These are phyloP conservation scores for Rhagonycha fulva DNA, from an alignment of 2,888 invertebrate species.

Conservation along the genomic window DNA sequence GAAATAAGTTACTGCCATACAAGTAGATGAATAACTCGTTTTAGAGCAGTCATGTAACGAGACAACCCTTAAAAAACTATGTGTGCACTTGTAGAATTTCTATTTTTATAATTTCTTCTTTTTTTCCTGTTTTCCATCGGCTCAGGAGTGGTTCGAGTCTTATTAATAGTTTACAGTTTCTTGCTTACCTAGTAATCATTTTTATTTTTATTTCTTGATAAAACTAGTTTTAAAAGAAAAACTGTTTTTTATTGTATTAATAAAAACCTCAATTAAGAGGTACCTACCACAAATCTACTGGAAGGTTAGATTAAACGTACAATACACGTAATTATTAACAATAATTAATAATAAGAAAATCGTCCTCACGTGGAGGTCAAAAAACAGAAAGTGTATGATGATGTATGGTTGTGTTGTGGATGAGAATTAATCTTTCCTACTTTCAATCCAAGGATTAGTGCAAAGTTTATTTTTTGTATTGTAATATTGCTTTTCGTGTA, in stretches of 20 bases:
- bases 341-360: background rate
- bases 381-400: conserved; percentile 1
- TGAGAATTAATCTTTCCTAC: background rate
- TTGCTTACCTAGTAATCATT: background rate
- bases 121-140: background rate
- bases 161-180: background rate
- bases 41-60: background rate
- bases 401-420: background rate
- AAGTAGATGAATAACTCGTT: background rate
- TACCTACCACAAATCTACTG: background rate
- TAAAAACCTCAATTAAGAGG: background rate
- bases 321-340: background rate
- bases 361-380: background rate
- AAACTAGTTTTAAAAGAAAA: background rate
- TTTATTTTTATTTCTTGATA: background rate
- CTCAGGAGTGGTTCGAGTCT: background rate
- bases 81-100: background rate
- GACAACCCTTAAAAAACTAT: background rate
- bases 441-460: background rate
- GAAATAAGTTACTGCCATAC: background rate
- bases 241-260: background rate
- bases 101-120: background rate
- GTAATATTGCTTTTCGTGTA: background rate
- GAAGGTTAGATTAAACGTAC: background rate
- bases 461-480: background rate